Evolutionary conservation across 2,797 vertebrate species (phyloP).

Genomic region (Leptatherina wallacei): DNA sequence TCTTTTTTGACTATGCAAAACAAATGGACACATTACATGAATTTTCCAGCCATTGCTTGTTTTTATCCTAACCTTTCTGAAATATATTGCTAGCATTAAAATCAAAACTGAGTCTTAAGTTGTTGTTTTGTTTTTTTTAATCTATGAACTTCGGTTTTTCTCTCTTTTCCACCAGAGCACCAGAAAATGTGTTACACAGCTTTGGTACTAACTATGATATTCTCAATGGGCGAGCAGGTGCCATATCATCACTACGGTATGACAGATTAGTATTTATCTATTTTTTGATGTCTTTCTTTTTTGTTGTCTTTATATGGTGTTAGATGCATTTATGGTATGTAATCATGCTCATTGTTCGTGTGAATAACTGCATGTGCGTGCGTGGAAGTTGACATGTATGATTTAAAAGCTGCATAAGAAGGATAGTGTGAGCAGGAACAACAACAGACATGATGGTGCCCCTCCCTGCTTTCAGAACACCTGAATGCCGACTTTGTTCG

Average conservation of each 20-base stretch:
- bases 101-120: too few species aligned
- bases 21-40: too few species aligned
- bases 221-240: conserved; percentile 96
- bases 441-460: conserved; percentile 2
- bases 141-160: background rate
- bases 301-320: background rate
- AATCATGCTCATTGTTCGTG: background rate
- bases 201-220: conserved; percentile 94
- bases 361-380: background rate
- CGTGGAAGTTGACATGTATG: too few species aligned
- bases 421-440: background rate
- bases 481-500: conserved; percentile 92
- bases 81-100: background rate
- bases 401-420: background rate
- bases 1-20: too few species aligned
- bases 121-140: too few species aligned
- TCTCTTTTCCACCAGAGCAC: conserved; percentile 85
- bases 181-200: conserved; percentile 98
- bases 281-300: background rate
- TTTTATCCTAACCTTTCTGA: background rate
- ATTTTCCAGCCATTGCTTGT: background rate
- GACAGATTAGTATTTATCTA: background rate
- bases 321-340: background rate
- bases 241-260: conserved; percentile 98
- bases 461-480: conserved; percentile 86